Evolutionary conservation across 2,113 vertebrate species (phyloP).

Genomic region (Phyllostomus discolor): DNA sequence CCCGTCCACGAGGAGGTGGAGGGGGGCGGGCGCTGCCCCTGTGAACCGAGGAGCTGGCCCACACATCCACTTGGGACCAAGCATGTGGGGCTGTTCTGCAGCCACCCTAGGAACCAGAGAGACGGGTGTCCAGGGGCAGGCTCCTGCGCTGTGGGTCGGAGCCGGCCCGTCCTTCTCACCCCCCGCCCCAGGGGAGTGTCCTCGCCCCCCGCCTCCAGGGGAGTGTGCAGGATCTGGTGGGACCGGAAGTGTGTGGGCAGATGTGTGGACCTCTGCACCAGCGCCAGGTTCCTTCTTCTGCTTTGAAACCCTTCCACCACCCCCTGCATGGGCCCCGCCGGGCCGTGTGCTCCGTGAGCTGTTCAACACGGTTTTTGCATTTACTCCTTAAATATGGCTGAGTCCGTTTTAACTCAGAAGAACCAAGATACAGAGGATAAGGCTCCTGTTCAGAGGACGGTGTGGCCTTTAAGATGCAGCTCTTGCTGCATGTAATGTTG

Average conservation of each 20-base stretch:
- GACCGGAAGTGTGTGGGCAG: too few species aligned
- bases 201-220: not conserved
- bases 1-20: not conserved
- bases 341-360: not conserved
- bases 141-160: not conserved
- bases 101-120: not conserved
- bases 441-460: not conserved
- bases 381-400: not conserved
- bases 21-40: rapidly evolving
- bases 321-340: not conserved
- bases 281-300: not conserved
- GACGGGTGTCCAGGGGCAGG: rapidly evolving
- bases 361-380: not conserved
- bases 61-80: not conserved
- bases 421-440: not conserved
- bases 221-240: not conserved
- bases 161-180: rapidly evolving
- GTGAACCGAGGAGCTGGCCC: too few species aligned
- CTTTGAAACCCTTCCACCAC: not conserved
- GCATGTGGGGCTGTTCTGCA: not conserved
- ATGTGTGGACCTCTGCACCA: not conserved
- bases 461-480: not conserved
- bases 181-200: rapidly evolving
- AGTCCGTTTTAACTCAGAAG: not conserved
- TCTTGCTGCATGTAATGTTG: not conserved